Evolutionary conservation across 2,888 invertebrate species (phyloP), one percentile per base, ranked within the genome.

Genomic region (Luperina nickerlii): DNA sequence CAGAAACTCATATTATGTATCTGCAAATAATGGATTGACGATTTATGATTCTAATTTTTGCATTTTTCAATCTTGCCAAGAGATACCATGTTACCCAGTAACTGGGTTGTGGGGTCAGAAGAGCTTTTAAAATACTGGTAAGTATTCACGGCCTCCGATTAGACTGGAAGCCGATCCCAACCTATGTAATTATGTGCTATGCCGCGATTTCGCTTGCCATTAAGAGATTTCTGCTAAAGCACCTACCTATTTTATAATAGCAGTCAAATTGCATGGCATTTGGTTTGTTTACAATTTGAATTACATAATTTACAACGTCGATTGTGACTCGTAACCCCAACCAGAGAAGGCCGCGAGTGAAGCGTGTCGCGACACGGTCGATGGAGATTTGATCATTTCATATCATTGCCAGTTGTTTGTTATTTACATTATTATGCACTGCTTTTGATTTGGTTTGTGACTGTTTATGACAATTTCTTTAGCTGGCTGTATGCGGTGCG

Each of bases 331-430:
- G 80, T 86, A 83, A 83, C 80, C 81, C 81, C 81, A 70, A 78
- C 65, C 63, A 76, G 78, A 84, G 90, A 90, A 90, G 90, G 90
- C 83, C 87, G 82, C 81, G 80, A 87, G 48, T 86, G 79, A 65
- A 86, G 69, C 90, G 87, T 90, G 85, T 86, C 89, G 78, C 75
- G 90, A 87, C 86, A 90, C 90, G 89, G 87, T 89, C 76, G 78
- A n/a, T 71, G 60, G 60, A 74, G 76, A 82, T 80, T 81, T 76
- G 86, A 78, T 78, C 76, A 77, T 79, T 84, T 86, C 76, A 83
- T 87, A 87, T 88, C 78, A 87, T 86, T 88, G 84, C 74, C 80
- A 74, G 78, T 79, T 66, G 57, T 76, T 80, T 66, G 62, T 66
- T 77, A 63, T 81, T 68, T 62, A 67, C 18, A 69, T 75, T 65